These are phyloP conservation scores for Dromococcyx pavoninus DNA, from an alignment of 2,797 vertebrate genomes.

Conservation along the genomic window DNA sequence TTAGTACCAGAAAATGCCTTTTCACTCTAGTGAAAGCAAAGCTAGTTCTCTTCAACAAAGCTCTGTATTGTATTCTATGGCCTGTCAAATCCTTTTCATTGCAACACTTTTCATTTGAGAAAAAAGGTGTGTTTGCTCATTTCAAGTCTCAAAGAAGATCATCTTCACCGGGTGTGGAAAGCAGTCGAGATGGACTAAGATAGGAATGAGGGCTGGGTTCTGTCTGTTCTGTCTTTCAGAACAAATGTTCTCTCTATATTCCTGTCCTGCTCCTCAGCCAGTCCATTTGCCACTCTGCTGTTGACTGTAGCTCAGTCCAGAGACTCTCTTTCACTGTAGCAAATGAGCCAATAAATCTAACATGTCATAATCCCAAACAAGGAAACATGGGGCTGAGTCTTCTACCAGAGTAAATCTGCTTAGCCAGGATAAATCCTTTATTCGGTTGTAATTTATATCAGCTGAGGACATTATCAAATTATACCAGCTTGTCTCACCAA, in stretches of 20 bases:
- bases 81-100: not conserved
- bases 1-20: not conserved
- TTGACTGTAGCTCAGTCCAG: not conserved
- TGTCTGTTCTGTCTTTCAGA: not conserved
- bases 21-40: not conserved
- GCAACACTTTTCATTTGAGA: not conserved
- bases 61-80: not conserved
- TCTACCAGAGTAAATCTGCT: not conserved
- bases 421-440: not conserved
- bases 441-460: not conserved
- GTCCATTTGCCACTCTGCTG: not conserved
- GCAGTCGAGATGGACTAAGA: not conserved
- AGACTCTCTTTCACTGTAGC: not conserved
- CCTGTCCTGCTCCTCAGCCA: not conserved
- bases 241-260: not conserved
- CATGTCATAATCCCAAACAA: constrained; percentile 7
- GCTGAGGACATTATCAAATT: not conserved
- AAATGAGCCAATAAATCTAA: constrained; percentile 37
- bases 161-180: not conserved
- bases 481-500: not conserved
- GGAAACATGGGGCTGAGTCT: not conserved
- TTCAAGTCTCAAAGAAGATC: not conserved
- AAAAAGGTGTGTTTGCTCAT: not conserved
- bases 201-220: not conserved
- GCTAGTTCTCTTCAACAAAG: not conserved